phyloP scores from a whole-genome alignment of 2,797 vertebrate genomes.

The Pelochelys cantorii region DNA sequence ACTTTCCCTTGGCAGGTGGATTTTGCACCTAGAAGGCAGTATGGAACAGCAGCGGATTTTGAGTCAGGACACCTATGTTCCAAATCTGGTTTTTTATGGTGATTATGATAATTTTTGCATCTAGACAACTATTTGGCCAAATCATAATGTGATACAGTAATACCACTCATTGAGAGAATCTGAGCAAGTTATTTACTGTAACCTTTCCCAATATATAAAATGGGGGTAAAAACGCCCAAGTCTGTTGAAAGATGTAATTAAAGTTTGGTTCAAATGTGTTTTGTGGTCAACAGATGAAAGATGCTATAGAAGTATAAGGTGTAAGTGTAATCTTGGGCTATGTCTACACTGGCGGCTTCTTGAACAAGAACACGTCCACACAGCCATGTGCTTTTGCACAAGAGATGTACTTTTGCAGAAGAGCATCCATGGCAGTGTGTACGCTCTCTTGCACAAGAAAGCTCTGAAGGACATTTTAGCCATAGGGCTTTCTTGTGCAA shows the following conservation, averaged over 20 bases:
- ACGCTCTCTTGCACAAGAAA: no score
- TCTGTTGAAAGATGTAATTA: rapidly evolving
- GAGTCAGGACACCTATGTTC: rapidly evolving
- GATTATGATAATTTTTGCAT: neutral
- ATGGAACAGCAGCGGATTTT: rapidly evolving
- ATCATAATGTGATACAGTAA: neutral
- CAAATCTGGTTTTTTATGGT: neutral
- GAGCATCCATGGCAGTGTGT: no score
- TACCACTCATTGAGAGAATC: neutral
- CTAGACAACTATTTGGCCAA: neutral
- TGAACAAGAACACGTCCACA: no score
- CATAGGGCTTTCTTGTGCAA: no score
- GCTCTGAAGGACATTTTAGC: no score
- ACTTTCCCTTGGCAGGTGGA: neutral
- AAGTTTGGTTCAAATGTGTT: neutral
- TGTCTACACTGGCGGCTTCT: no score
- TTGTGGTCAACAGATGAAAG: neutral
- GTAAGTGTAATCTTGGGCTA: no score
- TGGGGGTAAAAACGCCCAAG: neutral
- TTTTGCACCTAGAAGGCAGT: neutral
- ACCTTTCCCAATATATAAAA: neutral
- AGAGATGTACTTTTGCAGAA: no score
- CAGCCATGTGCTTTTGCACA: no score
- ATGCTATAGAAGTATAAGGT: neutral
- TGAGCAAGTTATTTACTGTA: neutral